phyloP scores from a whole-genome alignment of 2,113 vertebrate species.

The Oncorhynchus tshawytscha region DNA sequence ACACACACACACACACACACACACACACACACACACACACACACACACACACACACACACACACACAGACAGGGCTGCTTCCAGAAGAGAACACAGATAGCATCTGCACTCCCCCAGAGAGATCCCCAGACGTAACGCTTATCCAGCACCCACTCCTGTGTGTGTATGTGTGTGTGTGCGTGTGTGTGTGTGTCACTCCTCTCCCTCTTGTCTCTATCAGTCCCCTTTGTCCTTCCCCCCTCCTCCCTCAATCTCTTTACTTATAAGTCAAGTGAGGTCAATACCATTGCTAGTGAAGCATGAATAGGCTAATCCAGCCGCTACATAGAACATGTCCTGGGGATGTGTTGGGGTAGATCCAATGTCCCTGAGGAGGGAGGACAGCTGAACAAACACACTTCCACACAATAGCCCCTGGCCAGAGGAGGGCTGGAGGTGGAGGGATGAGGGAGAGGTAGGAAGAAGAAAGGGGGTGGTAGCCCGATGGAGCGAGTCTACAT shows the following conservation, averaged over 20 bases:
- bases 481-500: slow-evolving; percentile 6
- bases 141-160: neutral
- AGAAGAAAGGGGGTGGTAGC: neutral
- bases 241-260: neutral
- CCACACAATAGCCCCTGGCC: neutral
- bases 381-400: slow-evolving; percentile 13
- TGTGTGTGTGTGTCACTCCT: no score
- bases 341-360: neutral
- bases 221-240: neutral
- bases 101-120: neutral
- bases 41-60: no score
- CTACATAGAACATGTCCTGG: slow-evolving; percentile 7
- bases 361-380: neutral
- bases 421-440: neutral
- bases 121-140: neutral
- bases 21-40: no score
- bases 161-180: no score
- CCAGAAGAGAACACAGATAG: neutral
- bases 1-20: no score
- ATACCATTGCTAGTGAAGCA: slow-evolving; percentile 24
- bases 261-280: slow-evolving; percentile 35
- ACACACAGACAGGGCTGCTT: neutral
- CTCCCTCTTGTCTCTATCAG: neutral
- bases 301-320: slow-evolving; percentile 38
- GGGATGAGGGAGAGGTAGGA: neutral